Conservation (phyloP, 2,888 invertebrate genomes). For the Galerucella calmariensis region DNA sequence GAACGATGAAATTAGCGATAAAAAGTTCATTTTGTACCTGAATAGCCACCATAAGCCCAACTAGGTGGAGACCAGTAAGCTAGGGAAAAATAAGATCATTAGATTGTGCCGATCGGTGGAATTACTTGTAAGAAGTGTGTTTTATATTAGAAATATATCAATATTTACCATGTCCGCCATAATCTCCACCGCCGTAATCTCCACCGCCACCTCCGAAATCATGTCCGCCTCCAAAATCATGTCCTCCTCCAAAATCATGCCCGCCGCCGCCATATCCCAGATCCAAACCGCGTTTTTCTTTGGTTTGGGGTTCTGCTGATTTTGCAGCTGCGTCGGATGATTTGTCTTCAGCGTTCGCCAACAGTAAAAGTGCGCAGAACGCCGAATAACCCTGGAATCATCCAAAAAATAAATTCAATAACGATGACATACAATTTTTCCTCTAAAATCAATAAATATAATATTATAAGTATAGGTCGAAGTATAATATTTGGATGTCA, state of each 20-base stretch:
- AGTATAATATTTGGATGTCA: no score
- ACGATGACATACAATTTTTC: no score
- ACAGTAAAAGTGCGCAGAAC: slow-evolving; percentile 61
- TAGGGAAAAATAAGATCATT: slow-evolving; percentile 11
- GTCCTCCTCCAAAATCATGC: slow-evolving; percentile 57
- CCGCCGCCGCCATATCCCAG: slow-evolving; percentile 67
- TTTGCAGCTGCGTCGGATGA: slow-evolving; percentile 62
- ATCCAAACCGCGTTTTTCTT: slow-evolving; percentile 78
- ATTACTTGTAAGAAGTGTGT: neutral
- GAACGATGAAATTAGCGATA: neutral
- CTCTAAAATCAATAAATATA: no score
- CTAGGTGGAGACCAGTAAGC: slow-evolving; percentile 13
- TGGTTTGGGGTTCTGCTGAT: slow-evolving; percentile 60
- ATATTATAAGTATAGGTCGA: no score
- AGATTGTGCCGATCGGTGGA: neutral
- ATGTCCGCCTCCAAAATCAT: slow-evolving; percentile 59
- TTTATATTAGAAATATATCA: neutral
- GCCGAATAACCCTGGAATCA: slow-evolving; percentile 61
- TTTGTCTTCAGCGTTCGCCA: slow-evolving; percentile 61
- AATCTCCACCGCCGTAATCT: slow-evolving; percentile 54
- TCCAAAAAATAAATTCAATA: slow-evolving; percentile 20
- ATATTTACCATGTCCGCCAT: slow-evolving; percentile 38
- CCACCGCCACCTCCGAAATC: slow-evolving; percentile 59
- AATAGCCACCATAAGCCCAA: slow-evolving; percentile 36
- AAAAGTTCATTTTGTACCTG: slow-evolving; percentile 3